Base-by-base conservation (phyloP, 2,888 invertebrate genomes). In the Endotricha flammealis region DNA sequence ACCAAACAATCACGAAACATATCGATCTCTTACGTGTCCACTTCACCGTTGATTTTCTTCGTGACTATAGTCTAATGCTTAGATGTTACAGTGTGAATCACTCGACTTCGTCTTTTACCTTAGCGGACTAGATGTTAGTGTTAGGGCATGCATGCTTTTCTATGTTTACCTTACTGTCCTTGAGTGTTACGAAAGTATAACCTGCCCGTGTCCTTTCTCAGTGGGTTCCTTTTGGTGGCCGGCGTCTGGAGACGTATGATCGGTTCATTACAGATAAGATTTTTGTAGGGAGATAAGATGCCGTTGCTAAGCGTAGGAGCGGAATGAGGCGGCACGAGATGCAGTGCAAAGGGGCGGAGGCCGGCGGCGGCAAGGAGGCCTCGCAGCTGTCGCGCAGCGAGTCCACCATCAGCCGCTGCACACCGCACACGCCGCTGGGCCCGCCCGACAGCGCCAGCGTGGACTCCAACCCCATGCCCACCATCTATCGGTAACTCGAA, bases 391-490 rank as follows among this genome's bases (percentile, higher is more conserved):
- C 92, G 51, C 91, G 92, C 79, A 88, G 92, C 87, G 92, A 91
- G 85, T 88, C 92, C 50, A 92, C 91, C 75, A 90, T 91, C 83
- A 90, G 85, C 71, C 76, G 74, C 57, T 81, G 78, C 70, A 83
- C 81, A 47, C 85, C 80, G 51, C 87, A 76, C 71, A 83, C 86
- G 9, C 86, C 87, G 43, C 69, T 85, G 48, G 82, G 82, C 38
- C 75, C 73, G 39, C 80, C 86, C 68, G 93, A 94, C 88, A 94
- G 93, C 90, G 92, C 90, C 77, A 93, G 93, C 89, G 93, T 94
- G 77, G 93, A 94, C 88, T 93, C 93, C 79, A 93, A 92, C 87
- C 92, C 93, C 76, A 92, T 94, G 82, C 92, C 92, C 57, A 94
- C 95, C 58, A 95, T 95, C 83, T 95, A 95, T 91, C 93, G 95